These are phyloP conservation scores for Cephalopholis sonnerati DNA, from an alignment of 2,113 vertebrate species.

Conservation along the genomic window DNA sequence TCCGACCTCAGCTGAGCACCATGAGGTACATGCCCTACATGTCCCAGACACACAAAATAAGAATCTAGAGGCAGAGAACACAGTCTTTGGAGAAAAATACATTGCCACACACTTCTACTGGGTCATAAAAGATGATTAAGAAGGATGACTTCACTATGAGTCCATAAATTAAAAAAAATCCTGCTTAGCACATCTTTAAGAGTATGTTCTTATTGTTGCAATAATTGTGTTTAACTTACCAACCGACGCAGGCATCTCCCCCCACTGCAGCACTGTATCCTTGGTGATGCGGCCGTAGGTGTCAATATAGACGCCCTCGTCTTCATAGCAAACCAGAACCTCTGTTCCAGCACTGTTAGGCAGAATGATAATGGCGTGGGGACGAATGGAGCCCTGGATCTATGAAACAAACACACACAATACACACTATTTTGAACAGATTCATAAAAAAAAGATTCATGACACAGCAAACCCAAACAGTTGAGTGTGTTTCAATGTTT, in stretches of 20 bases:
- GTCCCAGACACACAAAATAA: too few species aligned
- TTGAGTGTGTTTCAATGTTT: background rate
- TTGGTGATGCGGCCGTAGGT: slow-evolving; percentile 96
- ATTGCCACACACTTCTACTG: too few species aligned
- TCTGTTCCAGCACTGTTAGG: slow-evolving; percentile 94
- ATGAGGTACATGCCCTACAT: too few species aligned
- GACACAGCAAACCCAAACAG: background rate
- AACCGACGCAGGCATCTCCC: slow-evolving; percentile 94
- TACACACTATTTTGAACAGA: background rate
- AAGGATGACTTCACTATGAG: too few species aligned
- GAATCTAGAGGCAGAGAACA: too few species aligned
- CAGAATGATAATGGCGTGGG: slow-evolving; percentile 96
- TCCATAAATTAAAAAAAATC: too few species aligned
- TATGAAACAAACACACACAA: slow-evolving; percentile 67
- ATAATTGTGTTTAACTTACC: slow-evolving; percentile 83
- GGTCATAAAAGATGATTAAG: too few species aligned
- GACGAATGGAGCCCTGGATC: slow-evolving; percentile 91
- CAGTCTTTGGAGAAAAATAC: too few species aligned
- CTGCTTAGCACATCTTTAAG: too few species aligned
- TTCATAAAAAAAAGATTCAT: background rate
- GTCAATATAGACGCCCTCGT: slow-evolving; percentile 94
- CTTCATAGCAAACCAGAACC: slow-evolving; percentile 94
- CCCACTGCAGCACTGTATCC: slow-evolving; percentile 95
- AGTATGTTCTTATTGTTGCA: background rate
- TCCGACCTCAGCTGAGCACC: too few species aligned